Percentiles rank a stretch among this genome's conserved stretches.
phyloP scores from a whole-genome alignment of 2,113 vertebrate genomes.

The Ifrita kowaldi region DNA sequence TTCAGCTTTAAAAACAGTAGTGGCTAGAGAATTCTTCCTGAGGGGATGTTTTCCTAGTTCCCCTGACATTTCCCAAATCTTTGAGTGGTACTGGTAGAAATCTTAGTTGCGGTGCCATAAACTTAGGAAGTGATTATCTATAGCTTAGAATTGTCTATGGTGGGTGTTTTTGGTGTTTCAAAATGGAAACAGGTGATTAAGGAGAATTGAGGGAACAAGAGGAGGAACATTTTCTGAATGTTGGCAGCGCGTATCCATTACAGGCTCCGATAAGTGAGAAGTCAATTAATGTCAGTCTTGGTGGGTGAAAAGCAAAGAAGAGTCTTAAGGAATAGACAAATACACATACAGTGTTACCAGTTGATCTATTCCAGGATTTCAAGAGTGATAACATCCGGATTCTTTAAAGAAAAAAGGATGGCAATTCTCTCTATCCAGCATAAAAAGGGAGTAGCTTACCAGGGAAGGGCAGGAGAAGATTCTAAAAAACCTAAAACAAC shows the following conservation, averaged over 20 bases:
- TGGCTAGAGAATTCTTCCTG: background rate
- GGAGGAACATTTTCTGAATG: background rate
- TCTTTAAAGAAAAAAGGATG: background rate
- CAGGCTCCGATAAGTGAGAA: background rate
- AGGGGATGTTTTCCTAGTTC: background rate
- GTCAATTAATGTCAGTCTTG: background rate
- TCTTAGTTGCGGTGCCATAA: background rate
- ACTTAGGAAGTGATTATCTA: background rate
- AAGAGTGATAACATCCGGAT: background rate
- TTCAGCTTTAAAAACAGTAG: background rate
- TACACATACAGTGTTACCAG: background rate
- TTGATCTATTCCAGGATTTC: background rate
- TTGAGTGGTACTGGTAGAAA: background rate
- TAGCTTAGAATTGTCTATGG: background rate
- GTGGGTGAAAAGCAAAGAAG: background rate
- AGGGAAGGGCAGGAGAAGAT: background rate
- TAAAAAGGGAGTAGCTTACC: background rate
- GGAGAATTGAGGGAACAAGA: background rate
- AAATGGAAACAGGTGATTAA: background rate
- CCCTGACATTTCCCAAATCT: background rate
- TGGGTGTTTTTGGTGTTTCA: background rate
- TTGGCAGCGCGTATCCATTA: rapidly evolving
- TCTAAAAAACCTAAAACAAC: background rate
- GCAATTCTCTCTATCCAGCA: background rate
- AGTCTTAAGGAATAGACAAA: background rate